Evolutionary conservation across 2,888 invertebrate species (phyloP).

Genomic region (Dimorphilus gyrociliatus): DNA sequence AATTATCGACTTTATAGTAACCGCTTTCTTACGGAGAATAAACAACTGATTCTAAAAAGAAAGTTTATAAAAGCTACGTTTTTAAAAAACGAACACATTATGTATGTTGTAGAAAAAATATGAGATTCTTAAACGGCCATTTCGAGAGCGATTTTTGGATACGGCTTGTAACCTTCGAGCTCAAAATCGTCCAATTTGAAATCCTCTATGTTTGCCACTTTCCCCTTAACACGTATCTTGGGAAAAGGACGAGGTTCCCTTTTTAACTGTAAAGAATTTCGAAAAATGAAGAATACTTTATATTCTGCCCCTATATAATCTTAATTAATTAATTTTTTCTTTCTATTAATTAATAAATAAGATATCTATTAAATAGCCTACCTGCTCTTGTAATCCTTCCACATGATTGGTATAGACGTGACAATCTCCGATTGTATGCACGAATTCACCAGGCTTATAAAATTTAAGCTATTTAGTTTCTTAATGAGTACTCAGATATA

Average conservation of each 20-base stretch:
- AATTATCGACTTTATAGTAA: too few species aligned
- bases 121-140: conserved; percentile 50
- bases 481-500: conserved; percentile 6
- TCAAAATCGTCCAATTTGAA: conserved; percentile 71
- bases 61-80: too few species aligned
- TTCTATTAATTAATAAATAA: too few species aligned
- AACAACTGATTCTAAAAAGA: too few species aligned
- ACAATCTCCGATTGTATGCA: conserved; percentile 84
- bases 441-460: conserved; percentile 68
- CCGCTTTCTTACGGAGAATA: too few species aligned
- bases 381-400: conserved; percentile 61
- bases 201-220: conserved; percentile 62
- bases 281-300: too few species aligned
- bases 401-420: conserved; percentile 84
- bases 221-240: conserved; percentile 54
- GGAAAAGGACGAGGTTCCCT: conserved; percentile 64
- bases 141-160: conserved; percentile 75
- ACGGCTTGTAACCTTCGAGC: conserved; percentile 63
- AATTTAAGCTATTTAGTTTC: not conserved
- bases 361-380: conserved; percentile 14
- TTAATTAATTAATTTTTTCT: too few species aligned
- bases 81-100: too few species aligned
- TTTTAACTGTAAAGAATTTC: conserved; percentile 44
- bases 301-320: too few species aligned
- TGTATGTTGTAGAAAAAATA: too few species aligned